Evolutionary conservation across 1,140 invertebrate species (phyloP), one percentile per base, ranked within the genome.

Genomic region (Anastatus disparis): DNA sequence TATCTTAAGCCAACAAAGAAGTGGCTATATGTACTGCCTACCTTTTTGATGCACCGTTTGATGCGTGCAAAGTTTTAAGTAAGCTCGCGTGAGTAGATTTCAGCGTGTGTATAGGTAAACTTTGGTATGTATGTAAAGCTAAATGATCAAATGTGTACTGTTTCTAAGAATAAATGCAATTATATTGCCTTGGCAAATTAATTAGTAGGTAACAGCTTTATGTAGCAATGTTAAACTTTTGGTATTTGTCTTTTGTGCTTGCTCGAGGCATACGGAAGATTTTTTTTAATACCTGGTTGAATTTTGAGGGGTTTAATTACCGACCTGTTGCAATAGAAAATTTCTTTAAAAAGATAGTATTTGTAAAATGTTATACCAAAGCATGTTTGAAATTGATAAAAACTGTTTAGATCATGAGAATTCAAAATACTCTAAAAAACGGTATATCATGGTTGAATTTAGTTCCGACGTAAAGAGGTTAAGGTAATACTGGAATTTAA

Each of bases 151-250:
- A 52, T 31, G 17, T 10, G 6, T 17, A 6, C 26, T 24, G 63
- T 15, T 12, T 12, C 13, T 55, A 66, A 20, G 63, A 55, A 66
- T 38, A 66, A 66, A 66, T 56, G 53, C 53, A 38, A 67, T 67
- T 46, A 67, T 38, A 44, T 46, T 44, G 4, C 26, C 64, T 12
- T 9, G 10, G 31, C 26, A 13, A 46, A 66, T 66, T 56, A 67
- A 67, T 67, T 48, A 48, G 7, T 17, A 48, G 12, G 65, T 58
- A 29, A 58, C 53, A 67, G 22, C 65, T 67, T 48, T 58, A 38
- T 31, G n/a, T n/a, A n/a, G n/a, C n/a, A 31, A 44, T 29, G 48
- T 13, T 38, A 40, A 48, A 26, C 62, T 26, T 40, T 52, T 38
- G 24, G 55, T 42, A 26, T 71, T 71, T 71, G 40, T 58, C 58